Evolutionary conservation across 1,140 invertebrate species (phyloP).

Genomic region (Daktulosphaira vitifoliae): DNA sequence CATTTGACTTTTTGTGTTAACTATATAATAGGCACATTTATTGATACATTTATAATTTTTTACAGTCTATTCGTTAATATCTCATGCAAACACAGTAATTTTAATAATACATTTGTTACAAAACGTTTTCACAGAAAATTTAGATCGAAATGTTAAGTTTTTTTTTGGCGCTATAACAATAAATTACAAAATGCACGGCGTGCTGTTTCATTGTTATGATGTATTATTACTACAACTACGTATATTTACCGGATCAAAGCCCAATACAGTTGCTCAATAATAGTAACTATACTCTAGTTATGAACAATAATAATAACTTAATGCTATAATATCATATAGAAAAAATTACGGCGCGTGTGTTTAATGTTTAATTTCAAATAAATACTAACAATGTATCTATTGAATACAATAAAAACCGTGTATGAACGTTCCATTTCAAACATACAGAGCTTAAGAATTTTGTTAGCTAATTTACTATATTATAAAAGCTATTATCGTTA

Average conservation of each 20-base stretch:
- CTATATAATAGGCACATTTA: neutral
- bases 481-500: no score
- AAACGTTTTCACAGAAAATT: slow-evolving; percentile 17
- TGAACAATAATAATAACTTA: neutral
- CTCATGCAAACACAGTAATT: neutral
- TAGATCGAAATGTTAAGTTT: slow-evolving; percentile 1
- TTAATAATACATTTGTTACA: neutral
- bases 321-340: neutral
- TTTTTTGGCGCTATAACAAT: slow-evolving; percentile 1
- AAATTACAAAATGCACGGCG: no score
- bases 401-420: no score
- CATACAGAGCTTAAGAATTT: no score
- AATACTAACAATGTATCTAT: no score
- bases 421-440: no score
- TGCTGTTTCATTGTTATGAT: no score
- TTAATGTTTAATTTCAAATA: no score
- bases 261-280: slow-evolving; percentile 12
- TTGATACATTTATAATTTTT: no score
- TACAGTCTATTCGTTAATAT: neutral
- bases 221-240: no score
- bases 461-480: no score
- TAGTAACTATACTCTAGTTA: neutral
- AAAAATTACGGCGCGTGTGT: neutral
- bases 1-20: no score
- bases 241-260: slow-evolving; percentile 11